phyloP scores from a whole-genome alignment of 30 jellyfish, hydroid and myxozoan genomes.

The Pseudorhiza aurosa region DNA sequence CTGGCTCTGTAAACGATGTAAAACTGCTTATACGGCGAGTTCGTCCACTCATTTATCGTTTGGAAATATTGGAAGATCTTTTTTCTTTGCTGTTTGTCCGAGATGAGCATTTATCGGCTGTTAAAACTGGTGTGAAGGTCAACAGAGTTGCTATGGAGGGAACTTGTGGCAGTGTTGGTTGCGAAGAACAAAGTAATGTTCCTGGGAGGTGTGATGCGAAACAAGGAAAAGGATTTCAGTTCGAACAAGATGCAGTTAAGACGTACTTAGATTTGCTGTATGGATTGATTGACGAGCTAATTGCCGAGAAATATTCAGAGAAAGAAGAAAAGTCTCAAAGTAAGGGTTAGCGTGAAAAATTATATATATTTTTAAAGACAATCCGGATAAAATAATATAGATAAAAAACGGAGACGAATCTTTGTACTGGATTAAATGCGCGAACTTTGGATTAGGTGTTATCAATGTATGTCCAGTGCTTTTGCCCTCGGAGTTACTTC shows the following conservation, averaged over 20 bases:
- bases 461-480: too few species aligned
- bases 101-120: slow-evolving; percentile 38
- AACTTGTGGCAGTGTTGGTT: background rate
- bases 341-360: too few species aligned
- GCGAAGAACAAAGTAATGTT: background rate
- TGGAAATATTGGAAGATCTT: slow-evolving; percentile 79
- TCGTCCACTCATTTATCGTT: slow-evolving; percentile 56
- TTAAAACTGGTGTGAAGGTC: background rate
- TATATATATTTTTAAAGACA: too few species aligned
- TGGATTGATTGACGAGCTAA: slow-evolving; percentile 33
- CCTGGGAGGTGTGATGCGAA: background rate
- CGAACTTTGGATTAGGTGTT: too few species aligned
- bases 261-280: slow-evolving; percentile 24
- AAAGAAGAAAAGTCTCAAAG: slow-evolving; percentile 9
- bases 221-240: background rate
- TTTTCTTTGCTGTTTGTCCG: slow-evolving; percentile 77
- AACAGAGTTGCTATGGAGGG: background rate
- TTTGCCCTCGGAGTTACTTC: too few species aligned
- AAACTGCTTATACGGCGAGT: slow-evolving; percentile 28
- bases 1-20: background rate
- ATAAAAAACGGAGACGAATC: too few species aligned
- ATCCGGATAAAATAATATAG: too few species aligned
- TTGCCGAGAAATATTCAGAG: slow-evolving; percentile 22
- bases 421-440: too few species aligned
- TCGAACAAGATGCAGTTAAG: slow-evolving; percentile 26